A percentile compares a stretch with the other conserved stretches of the same genome.
phyloP scores from a whole-genome alignment of 2,113 vertebrate genomes.

The Arothron firmamentum region DNA sequence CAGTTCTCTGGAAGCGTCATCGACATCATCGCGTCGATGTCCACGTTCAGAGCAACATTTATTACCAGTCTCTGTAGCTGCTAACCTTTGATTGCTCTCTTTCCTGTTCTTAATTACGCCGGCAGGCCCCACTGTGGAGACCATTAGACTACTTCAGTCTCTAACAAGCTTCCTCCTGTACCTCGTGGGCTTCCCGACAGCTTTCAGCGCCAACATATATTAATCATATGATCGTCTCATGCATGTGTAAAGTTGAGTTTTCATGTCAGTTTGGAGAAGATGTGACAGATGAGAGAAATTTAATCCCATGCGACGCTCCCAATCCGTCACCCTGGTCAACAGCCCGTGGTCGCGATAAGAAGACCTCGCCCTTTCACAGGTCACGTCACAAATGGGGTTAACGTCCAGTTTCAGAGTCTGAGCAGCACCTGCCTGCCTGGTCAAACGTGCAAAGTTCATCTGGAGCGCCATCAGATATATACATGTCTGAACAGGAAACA shows the following conservation, averaged over 20 bases:
- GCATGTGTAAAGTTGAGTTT: slow-evolving; percentile 12
- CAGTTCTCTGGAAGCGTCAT: too few relatives aligned
- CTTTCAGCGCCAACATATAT: slow-evolving; percentile 8
- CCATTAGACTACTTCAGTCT: slow-evolving; percentile 35
- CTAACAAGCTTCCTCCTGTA: slow-evolving; percentile 25
- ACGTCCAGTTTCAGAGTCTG: too few relatives aligned
- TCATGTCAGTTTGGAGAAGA: not conserved
- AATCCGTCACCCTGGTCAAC: not conserved
- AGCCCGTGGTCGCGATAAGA: slow-evolving; percentile 27
- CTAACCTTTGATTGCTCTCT: too few relatives aligned
- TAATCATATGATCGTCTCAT: not conserved
- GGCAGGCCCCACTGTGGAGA: slow-evolving; percentile 26
- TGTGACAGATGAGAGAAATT: not conserved
- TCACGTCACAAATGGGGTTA: too few relatives aligned
- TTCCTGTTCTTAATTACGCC: slow-evolving; percentile 19
- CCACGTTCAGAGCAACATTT: too few relatives aligned
- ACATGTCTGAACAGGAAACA: not conserved
- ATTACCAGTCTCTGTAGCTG: too few relatives aligned
- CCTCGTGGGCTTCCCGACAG: not conserved
- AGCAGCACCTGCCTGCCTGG: too few relatives aligned
- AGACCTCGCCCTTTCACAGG: slow-evolving; percentile 6
- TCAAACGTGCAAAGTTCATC: too few relatives aligned
- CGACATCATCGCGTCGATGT: too few relatives aligned
- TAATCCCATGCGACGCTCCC: slow-evolving; percentile 2
- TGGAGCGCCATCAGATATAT: not conserved